A percentile compares a stretch with the other conserved stretches of the same genome.
Conservation (phyloP, 1,140 invertebrate genomes). For the Cherax quadricarinatus region DNA sequence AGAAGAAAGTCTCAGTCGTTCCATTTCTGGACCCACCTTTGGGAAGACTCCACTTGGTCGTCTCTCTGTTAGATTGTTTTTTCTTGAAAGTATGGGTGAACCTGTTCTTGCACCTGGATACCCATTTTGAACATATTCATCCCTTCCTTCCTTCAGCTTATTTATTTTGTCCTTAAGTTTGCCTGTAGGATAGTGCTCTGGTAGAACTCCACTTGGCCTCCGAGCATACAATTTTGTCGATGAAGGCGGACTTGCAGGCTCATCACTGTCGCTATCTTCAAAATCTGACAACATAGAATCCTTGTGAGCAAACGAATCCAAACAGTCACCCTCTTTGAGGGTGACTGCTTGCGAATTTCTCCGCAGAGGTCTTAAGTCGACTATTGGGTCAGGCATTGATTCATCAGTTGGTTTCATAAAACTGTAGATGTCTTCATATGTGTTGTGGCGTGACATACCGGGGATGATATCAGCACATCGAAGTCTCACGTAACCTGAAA, state of each 20-base stretch:
- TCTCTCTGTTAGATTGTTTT: constrained; percentile 19
- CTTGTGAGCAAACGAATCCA: background rate
- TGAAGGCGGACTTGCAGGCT: background rate
- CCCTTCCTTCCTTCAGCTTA: background rate
- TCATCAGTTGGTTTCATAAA: constrained; percentile 50
- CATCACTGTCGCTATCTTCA: constrained; percentile 38
- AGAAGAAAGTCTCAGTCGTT: constrained; percentile 33
- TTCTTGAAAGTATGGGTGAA: too few relatives aligned
- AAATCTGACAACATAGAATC: constrained; percentile 4
- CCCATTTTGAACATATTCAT: background rate
- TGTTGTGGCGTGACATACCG: constrained; percentile 49
- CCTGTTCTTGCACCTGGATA: background rate
- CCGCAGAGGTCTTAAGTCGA: constrained; percentile 55
- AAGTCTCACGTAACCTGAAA: constrained; percentile 74
- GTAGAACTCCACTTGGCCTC: constrained; percentile 56
- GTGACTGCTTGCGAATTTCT: background rate
- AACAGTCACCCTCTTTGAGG: background rate
- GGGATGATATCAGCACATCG: constrained; percentile 73
- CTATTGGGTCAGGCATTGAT: constrained; percentile 49
- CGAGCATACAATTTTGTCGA: background rate
- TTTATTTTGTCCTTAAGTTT: background rate
- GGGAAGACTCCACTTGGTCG: constrained; percentile 65
- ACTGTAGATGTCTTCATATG: constrained; percentile 67
- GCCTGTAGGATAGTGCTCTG: constrained; percentile 30
- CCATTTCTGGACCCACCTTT: constrained; percentile 52